These are phyloP conservation scores for Progne subis DNA, from an alignment of 2,113 vertebrate genomes.

Conservation along the genomic window DNA sequence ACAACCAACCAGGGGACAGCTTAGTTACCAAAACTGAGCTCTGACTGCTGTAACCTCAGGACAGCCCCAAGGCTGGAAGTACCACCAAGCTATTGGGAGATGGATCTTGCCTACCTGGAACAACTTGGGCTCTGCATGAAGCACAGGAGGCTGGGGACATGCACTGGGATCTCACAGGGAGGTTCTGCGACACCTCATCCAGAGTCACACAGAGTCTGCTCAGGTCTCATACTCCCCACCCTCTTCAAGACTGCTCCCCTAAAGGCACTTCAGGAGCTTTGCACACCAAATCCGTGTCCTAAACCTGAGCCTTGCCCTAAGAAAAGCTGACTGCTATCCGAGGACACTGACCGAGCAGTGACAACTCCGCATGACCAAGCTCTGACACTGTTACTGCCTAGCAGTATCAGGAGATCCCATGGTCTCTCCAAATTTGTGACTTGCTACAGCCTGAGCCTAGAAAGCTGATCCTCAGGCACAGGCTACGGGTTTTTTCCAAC, in stretches of 20 bases:
- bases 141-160: neutral
- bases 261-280: neutral
- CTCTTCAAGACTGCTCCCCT: too few relatives aligned
- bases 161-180: neutral
- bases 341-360: neutral
- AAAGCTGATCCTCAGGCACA: neutral
- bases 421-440: neutral
- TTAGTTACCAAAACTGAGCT: neutral
- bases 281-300: neutral
- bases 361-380: neutral
- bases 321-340: neutral
- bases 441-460: neutral
- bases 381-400: neutral
- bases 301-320: neutral
- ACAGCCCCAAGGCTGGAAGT: neutral
- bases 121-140: neutral
- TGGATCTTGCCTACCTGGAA: neutral
- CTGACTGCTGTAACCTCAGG: neutral
- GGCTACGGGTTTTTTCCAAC: neutral
- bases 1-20: neutral
- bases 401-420: neutral
- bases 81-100: fast-evolving
- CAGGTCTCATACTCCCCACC: too few relatives aligned
- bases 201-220: neutral
- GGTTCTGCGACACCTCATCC: too few relatives aligned